Conservation (phyloP, 2,888 invertebrate genomes). For the Lutraria lutraria region DNA sequence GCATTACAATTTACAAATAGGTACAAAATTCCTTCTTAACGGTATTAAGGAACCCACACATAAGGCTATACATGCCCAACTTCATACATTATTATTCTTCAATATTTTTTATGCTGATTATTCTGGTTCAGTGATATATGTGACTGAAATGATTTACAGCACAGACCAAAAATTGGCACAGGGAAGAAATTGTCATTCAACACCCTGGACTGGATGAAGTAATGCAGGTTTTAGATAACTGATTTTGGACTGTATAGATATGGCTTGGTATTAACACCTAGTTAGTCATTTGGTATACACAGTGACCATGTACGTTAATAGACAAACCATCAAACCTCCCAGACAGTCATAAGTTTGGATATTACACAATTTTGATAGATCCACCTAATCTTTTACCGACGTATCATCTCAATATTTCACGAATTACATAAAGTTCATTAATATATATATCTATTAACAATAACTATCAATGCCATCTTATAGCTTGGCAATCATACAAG, state of each 20-base stretch:
- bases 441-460: not conserved
- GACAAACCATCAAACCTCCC: not conserved
- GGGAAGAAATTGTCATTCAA: not conserved
- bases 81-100: too few relatives aligned
- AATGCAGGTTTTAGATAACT: not conserved
- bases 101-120: too few relatives aligned
- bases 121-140: too few relatives aligned
- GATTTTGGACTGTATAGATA: not conserved
- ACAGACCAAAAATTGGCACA: not conserved
- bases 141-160: too few relatives aligned
- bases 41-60: too few relatives aligned
- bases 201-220: not conserved
- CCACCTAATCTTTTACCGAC: not conserved
- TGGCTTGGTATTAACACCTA: not conserved
- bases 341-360: not conserved
- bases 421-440: constrained; percentile 6
- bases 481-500: constrained; percentile 13
- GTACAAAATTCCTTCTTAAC: too few relatives aligned
- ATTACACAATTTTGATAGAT: constrained; percentile 20
- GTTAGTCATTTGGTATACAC: not conserved
- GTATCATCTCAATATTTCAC: not conserved
- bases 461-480: not conserved
- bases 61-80: too few relatives aligned
- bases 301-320: not conserved
- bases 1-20: too few relatives aligned